phyloP scores from a whole-genome alignment of 2,113 vertebrate genomes.

The Marmota monax region DNA sequence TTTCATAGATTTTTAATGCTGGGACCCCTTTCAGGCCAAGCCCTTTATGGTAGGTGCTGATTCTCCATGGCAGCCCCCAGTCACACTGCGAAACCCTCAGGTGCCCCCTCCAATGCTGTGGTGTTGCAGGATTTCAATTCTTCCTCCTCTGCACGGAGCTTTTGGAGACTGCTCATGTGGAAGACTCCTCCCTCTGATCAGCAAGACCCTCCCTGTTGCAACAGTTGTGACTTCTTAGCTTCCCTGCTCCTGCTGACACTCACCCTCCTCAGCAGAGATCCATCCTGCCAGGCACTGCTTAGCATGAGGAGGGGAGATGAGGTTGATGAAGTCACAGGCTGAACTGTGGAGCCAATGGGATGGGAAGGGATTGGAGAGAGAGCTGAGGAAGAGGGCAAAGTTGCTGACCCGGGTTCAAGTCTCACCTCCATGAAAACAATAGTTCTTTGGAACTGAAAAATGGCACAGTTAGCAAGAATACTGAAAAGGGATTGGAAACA shows the following conservation, averaged over 20 bases:
- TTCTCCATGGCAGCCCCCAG: too few species aligned
- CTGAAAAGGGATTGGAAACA: too few species aligned
- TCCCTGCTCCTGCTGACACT: background rate
- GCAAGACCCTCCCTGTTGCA: background rate
- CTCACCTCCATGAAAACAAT: background rate
- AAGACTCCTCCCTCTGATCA: background rate
- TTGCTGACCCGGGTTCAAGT: background rate
- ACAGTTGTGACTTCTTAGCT: background rate
- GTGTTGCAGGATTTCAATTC: background rate
- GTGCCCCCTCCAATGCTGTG: background rate
- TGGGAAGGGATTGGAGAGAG: background rate
- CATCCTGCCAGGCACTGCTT: background rate
- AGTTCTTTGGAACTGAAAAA: background rate
- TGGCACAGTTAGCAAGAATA: rapidly evolving
- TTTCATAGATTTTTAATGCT: background rate
- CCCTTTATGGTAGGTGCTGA: background rate
- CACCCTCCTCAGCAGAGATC: background rate
- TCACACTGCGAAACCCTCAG: rapidly evolving
- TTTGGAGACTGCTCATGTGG: background rate
- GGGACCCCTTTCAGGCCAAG: too few species aligned
- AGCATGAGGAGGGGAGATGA: too few species aligned
- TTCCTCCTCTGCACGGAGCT: background rate
- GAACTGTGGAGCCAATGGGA: too few species aligned
- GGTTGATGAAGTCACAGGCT: too few species aligned
- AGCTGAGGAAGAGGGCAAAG: background rate